Conservation (phyloP, 2,888 invertebrate genomes). For the Psylliodes chrysocephalus region DNA sequence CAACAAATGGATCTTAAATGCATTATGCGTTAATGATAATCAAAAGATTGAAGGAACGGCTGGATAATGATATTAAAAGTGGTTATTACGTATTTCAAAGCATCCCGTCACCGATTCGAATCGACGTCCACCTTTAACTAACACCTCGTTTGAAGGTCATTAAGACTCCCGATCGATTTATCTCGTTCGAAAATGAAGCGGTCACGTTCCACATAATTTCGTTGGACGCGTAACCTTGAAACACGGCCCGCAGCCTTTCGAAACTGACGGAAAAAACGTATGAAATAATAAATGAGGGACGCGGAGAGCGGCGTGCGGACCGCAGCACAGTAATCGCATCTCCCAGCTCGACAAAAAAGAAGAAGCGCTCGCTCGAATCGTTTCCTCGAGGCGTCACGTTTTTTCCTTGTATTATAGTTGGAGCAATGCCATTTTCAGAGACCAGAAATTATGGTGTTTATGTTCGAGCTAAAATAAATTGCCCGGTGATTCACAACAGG, state of each 20-base stretch:
- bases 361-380: background rate
- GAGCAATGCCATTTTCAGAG: constrained; percentile 20
- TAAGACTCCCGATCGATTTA: constrained; percentile 50
- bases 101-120: too few relatives aligned
- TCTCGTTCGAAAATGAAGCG: constrained; percentile 34
- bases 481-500: constrained; percentile 14
- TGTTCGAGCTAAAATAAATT: constrained; percentile 18
- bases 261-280: background rate
- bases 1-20: too few relatives aligned
- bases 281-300: background rate
- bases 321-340: background rate
- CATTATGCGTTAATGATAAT: too few relatives aligned
- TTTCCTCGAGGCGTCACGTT: constrained; percentile 27
- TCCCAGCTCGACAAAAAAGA: background rate
- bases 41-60: too few relatives aligned
- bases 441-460: constrained; percentile 24
- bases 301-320: background rate
- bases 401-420: too few relatives aligned
- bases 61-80: too few relatives aligned
- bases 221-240: constrained; percentile 1
- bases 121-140: too few relatives aligned
- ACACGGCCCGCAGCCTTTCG: background rate
- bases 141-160: constrained; percentile 25
- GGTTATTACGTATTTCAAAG: too few relatives aligned
- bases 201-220: background rate